phyloP scores from a whole-genome alignment of 2,113 vertebrate genomes.

The Talpa occidentalis region DNA sequence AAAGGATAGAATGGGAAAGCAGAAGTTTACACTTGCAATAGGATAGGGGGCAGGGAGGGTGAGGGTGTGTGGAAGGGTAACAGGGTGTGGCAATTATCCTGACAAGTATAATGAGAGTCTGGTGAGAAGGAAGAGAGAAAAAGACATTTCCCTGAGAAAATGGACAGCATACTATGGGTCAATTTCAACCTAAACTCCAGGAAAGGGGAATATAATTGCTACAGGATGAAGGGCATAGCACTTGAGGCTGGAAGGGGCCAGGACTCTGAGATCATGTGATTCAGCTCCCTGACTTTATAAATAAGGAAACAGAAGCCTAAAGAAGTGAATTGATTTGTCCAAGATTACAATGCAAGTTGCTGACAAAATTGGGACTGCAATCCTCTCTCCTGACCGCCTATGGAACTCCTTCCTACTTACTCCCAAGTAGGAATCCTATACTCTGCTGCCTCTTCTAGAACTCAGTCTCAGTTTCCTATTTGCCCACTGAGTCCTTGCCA shows the following conservation, averaged over 20 bases:
- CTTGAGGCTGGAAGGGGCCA: background rate
- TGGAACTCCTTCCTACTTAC: background rate
- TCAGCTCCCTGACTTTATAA: background rate
- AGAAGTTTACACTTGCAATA: background rate
- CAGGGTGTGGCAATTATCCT: background rate
- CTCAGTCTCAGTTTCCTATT: background rate
- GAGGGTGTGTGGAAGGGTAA: background rate
- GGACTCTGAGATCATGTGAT: background rate
- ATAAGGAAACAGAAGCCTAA: background rate
- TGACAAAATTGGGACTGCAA: background rate
- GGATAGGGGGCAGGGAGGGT: too few relatives aligned
- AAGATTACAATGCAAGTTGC: background rate
- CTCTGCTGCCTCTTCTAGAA: background rate
- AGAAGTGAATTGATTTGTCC: background rate
- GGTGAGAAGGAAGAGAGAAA: background rate
- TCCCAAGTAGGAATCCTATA: too few relatives aligned
- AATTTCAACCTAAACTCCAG: background rate
- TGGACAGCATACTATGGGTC: background rate
- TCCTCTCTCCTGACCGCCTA: background rate
- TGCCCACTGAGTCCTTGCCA: background rate
- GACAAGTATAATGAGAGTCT: background rate
- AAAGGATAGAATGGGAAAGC: background rate
- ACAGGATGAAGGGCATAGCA: background rate
- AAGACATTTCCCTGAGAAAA: background rate
- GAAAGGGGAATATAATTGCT: too few relatives aligned